Percentiles rank a stretch among this genome's conserved stretches.
Conservation (phyloP, 2,797 vertebrate species). For the Malacoctenus gilli region DNA sequence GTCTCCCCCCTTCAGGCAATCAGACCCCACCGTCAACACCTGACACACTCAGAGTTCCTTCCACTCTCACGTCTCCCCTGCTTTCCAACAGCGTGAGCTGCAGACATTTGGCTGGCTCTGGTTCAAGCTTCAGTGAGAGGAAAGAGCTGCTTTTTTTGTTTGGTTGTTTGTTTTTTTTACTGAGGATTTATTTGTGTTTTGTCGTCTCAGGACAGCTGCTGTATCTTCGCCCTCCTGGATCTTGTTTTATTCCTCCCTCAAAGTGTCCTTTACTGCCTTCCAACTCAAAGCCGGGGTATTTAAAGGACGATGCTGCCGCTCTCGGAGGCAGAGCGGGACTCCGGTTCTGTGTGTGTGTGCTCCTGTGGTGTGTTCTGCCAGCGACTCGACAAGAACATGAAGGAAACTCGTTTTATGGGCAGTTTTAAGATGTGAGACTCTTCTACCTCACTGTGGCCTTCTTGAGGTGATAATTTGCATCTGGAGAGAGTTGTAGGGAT, state of each 20-base stretch:
- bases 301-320: not conserved
- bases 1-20: not conserved
- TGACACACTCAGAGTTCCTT: not conserved
- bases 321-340: not conserved
- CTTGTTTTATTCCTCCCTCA: conserved; percentile 18
- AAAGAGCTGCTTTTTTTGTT: conserved; percentile 5
- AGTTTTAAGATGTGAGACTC: not conserved
- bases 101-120: not conserved
- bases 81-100: not conserved
- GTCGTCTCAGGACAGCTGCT: conserved; percentile 6
- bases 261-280: not conserved
- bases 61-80: not conserved
- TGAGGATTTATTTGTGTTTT: conserved; percentile 13
- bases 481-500: no score
- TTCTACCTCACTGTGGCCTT: not conserved
- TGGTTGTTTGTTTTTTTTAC: conserved; percentile 2
- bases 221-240: not conserved
- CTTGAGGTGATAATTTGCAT: not conserved
- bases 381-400: not conserved
- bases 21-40: conserved; percentile 9
- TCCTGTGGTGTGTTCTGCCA: not conserved
- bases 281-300: not conserved
- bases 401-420: not conserved
- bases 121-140: not conserved
- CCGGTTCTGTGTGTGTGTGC: not conserved